Conservation (phyloP, 2,888 invertebrate genomes). For the Sceliomorpha sp. region DNA sequence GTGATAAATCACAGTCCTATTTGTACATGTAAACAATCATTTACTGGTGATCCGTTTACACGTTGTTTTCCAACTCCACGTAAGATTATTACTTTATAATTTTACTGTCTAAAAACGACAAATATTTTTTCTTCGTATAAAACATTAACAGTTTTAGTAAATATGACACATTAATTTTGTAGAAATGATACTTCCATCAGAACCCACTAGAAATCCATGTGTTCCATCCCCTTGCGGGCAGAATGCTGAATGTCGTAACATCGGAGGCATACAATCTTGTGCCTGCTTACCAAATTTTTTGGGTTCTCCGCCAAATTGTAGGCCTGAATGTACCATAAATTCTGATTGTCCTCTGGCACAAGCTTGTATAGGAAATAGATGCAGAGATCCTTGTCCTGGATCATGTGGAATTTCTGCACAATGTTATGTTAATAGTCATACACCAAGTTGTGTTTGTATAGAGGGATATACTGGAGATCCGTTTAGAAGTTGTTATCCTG, state of each 20-base stretch:
- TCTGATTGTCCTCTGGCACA: conserved; percentile 88
- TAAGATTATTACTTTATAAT: too few relatives aligned
- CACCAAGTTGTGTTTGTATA: conserved; percentile 89
- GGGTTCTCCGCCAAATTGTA: conserved; percentile 89
- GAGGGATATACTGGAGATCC: conserved; percentile 85
- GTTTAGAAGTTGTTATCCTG: conserved; percentile 84
- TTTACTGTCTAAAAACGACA: too few relatives aligned
- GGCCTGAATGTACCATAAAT: conserved; percentile 89
- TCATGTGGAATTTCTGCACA: conserved; percentile 89
- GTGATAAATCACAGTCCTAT: conserved; percentile 90
- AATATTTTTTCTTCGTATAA: too few relatives aligned
- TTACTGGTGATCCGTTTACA: conserved; percentile 82
- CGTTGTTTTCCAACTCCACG: conserved; percentile 75
- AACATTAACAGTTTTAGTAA: neutral
- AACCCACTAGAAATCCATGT: conserved; percentile 81
- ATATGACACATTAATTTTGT: conserved; percentile 10
- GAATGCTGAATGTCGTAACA: conserved; percentile 83
- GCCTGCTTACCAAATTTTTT: conserved; percentile 85
- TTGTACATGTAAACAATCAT: conserved; percentile 85
- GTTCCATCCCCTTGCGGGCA: conserved; percentile 83
- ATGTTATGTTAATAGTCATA: conserved; percentile 90
- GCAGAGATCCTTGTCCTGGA: conserved; percentile 91
- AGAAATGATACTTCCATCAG: too few relatives aligned
- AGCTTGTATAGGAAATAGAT: conserved; percentile 90
- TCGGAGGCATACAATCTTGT: conserved; percentile 83